Conservation (phyloP, 2,888 invertebrate genomes). For the Bimastos eiseni region DNA sequence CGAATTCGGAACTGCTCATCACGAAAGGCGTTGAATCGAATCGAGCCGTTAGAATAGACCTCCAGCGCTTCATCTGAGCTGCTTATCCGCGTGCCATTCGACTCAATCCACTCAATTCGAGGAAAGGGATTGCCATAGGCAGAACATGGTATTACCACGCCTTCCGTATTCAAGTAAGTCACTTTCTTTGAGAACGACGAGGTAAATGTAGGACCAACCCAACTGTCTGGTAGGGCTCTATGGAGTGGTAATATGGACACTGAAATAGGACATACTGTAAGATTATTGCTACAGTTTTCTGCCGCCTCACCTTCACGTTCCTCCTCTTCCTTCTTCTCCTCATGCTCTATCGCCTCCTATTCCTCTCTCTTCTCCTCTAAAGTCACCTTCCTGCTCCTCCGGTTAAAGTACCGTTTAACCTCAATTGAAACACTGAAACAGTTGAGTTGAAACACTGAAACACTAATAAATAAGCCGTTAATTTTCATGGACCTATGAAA, state of each 20-base stretch:
- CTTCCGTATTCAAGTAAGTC: not conserved
- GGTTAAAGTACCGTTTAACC: no score
- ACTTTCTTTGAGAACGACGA: not conserved
- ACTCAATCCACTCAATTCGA: constrained; percentile 17
- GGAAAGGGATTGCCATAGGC: constrained; percentile 19
- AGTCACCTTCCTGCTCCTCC: no score
- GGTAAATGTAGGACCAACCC: constrained; percentile 9
- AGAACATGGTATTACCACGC: constrained; percentile 20
- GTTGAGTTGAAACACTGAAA: no score
- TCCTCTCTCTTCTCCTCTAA: no score
- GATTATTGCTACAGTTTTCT: not conserved
- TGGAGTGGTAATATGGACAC: not conserved
- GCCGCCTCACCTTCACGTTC: not conserved
- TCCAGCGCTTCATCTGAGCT: not conserved
- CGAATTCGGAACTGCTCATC: constrained; percentile 14
- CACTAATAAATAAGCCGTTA: no score
- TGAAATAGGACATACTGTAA: not conserved
- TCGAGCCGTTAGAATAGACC: not conserved
- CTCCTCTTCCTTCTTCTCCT: no score
- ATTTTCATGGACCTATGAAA: no score
- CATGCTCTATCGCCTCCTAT: no score
- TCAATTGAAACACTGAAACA: no score
- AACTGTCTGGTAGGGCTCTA: not conserved
- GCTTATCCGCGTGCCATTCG: not conserved
- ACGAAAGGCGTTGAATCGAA: constrained; percentile 15